Evolutionary conservation across 2,113 vertebrate species (phyloP).

Genomic region (Tetrao urogallus): DNA sequence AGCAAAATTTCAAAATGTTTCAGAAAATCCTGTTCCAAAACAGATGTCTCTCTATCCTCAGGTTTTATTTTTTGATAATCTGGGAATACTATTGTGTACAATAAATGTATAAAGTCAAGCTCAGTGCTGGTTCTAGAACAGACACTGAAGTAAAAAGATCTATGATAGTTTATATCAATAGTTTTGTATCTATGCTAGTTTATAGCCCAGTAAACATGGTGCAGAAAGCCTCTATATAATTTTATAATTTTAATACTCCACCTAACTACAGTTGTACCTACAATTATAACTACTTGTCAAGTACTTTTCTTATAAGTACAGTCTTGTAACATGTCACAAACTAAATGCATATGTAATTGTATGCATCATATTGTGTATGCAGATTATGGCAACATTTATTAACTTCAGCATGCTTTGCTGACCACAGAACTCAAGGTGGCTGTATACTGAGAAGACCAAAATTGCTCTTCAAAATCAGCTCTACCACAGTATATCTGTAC

Average conservation of each 20-base stretch:
- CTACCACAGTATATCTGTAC: not conserved
- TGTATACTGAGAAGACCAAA: not conserved
- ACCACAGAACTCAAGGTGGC: not conserved
- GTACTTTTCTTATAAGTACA: not conserved
- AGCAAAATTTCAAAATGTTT: constrained; percentile 27
- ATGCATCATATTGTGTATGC: fast-evolving
- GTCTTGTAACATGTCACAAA: not conserved
- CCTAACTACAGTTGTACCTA: not conserved
- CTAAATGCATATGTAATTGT: not conserved
- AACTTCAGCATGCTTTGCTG: not conserved
- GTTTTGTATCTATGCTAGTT: not conserved
- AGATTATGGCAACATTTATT: not conserved
- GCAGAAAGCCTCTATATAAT: not conserved
- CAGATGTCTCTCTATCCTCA: not conserved
- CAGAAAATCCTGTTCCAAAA: not conserved
- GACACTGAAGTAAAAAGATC: not conserved
- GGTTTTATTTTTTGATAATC: not conserved
- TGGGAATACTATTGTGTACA: not conserved
- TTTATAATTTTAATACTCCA: not conserved
- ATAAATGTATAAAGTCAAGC: not conserved
- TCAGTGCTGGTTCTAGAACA: not conserved
- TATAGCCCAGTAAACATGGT: not conserved
- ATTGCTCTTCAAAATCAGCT: not conserved
- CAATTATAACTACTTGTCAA: not conserved
- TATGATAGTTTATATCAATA: not conserved